Conservation (phyloP, 2,888 invertebrate genomes). For the Creontiades dilutus region DNA sequence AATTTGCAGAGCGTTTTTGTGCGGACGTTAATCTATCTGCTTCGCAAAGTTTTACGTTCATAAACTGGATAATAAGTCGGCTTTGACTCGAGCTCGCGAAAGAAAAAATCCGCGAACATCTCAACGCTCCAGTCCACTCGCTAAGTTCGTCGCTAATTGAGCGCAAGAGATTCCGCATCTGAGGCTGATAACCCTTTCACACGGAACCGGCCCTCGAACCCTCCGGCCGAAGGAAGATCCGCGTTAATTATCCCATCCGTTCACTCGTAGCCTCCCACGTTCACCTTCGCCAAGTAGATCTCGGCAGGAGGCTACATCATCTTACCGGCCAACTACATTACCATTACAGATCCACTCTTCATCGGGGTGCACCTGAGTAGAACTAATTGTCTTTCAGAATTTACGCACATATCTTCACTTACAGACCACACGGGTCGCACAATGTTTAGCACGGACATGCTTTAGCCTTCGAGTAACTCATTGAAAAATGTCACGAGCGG, state of each 20-base stretch:
- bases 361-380: slow-evolving; percentile 14
- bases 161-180: background rate
- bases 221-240: background rate
- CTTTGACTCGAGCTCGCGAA: background rate
- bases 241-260: background rate
- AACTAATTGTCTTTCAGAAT: slow-evolving; percentile 2
- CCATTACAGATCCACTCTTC: slow-evolving; percentile 25
- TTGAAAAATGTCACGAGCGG: no score
- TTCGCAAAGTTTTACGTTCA: background rate
- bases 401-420: background rate
- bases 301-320: background rate
- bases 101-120: background rate
- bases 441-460: no score
- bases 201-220: background rate
- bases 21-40: no score
- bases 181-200: slow-evolving; percentile 15
- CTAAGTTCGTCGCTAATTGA: slow-evolving; percentile 4
- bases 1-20: no score
- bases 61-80: slow-evolving; percentile 1
- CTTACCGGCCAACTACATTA: background rate
- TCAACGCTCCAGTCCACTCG: background rate
- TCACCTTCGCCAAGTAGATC: background rate
- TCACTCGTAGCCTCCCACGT: background rate
- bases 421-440: no score
- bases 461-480: no score